Evolutionary conservation across 2,113 vertebrate genomes (phyloP).

Genomic region (Stomatorhinus ivindoensis): DNA sequence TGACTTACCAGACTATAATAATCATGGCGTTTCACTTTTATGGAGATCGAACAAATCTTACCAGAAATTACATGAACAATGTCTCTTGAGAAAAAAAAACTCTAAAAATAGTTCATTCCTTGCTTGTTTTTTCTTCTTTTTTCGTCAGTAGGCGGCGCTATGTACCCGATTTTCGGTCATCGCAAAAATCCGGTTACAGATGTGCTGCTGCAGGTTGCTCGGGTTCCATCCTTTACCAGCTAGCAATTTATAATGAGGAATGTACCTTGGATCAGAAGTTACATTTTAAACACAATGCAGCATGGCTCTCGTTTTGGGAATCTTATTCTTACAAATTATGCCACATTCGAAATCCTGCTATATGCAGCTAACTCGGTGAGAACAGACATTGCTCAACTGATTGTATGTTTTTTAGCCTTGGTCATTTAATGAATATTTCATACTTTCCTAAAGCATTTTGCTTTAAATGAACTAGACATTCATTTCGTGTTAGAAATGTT

Average conservation of each 20-base stretch:
- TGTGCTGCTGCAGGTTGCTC: conserved; percentile 16
- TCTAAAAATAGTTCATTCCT: neutral
- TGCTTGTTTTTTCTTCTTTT: conserved; percentile 5
- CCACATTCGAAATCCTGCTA: neutral
- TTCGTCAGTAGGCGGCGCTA: conserved; percentile 51
- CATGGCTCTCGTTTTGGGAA: neutral
- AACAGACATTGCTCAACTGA: neutral
- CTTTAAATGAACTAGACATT: neutral
- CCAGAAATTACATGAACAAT: neutral
- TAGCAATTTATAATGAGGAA: conserved; percentile 1
- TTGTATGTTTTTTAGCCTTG: neutral
- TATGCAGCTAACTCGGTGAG: neutral
- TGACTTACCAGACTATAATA: conserved; percentile 10
- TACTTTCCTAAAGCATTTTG: neutral
- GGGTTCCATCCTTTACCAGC: neutral
- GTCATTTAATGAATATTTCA: neutral
- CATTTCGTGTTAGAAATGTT: neutral
- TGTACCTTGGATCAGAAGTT: neutral
- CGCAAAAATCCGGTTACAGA: neutral
- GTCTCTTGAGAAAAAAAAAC: neutral
- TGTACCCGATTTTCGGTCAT: conserved; percentile 29
- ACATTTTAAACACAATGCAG: conserved; percentile 9
- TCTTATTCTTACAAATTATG: neutral
- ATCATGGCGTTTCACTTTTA: neutral
- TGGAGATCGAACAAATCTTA: neutral